Percentiles rank a stretch among this genome's conserved stretches.
Evolutionary conservation across 2,797 vertebrate species (phyloP).

Genomic region (Pipistrellus pipistrellus): DNA sequence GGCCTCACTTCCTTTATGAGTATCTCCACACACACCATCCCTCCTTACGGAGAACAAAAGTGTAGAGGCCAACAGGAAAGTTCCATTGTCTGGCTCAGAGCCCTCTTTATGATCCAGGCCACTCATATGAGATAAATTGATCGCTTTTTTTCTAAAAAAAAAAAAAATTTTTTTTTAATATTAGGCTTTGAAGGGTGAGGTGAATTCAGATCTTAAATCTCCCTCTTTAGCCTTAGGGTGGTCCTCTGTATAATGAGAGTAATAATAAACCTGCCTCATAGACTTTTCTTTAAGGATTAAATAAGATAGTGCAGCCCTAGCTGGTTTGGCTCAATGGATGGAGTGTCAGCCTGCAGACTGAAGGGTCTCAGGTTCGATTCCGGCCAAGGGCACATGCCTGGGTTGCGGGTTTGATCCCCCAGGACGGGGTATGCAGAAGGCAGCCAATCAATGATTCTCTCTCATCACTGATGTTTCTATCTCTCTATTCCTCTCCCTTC

Average conservation of each 20-base stretch:
- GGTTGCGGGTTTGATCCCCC: no score
- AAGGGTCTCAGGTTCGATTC: no score
- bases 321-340: no score
- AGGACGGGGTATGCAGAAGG: no score
- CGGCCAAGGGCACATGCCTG: no score
- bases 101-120: constrained; percentile 33
- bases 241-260: not conserved
- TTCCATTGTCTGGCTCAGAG: constrained; percentile 10
- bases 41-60: not conserved
- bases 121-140: constrained; percentile 32
- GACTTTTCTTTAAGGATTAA: not conserved
- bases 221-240: not conserved
- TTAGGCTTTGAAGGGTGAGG: not conserved
- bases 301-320: not conserved
- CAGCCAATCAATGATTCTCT: no score
- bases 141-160: not conserved
- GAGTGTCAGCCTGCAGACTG: no score
- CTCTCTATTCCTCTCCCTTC: no score
- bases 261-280: not conserved
- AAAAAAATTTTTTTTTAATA: not conserved
- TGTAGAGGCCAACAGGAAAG: not conserved
- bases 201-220: not conserved
- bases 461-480: no score
- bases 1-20: not conserved
- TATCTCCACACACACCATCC: not conserved